Evolutionary conservation across 1,140 invertebrate species (phyloP), one percentile per base, ranked within the genome.

Genomic region (Drosophila chauvacae): DNA sequence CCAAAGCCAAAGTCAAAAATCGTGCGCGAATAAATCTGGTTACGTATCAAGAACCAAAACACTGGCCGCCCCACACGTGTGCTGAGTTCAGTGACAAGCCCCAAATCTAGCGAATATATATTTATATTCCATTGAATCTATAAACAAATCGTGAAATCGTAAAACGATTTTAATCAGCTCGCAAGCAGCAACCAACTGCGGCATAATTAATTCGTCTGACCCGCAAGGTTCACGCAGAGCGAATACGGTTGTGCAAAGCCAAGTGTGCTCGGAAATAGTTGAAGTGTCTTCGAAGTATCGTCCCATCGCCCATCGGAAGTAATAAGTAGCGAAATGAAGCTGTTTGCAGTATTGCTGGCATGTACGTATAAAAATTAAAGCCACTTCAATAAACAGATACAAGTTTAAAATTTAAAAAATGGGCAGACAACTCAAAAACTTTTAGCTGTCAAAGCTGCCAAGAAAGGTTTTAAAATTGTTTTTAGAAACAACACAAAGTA

Each of bases 301-400:
- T 39, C 47, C 66, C 39, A 56, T 16, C 51, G 48, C 37, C 37
- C 37, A 65, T 35, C 61, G 23, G 48, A 62, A 58, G 30, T 57
- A 44, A 72, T 42, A 47, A 57, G 10, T 44, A 78, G 56, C 85
- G 83, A 77, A 81, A 90, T 90, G 85, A 90, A 90, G 78, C 78
- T 90, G 66, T 73, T 90, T 70, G 86, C 85, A 90, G 85, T 90
- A 90, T 90, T 90, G 23, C 53, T 90, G 70, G 79, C 85, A 73
- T 76, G 85, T 90, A 80, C 23, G 85, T 90, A 90, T 6, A 13
- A 7, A 30, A 20, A 42, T 42, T 26, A 18, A 10, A 35, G 28
- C 13, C 41, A 33, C 11, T 41, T n/a, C 0, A 35, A n/a, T 18
- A 9, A 41, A 47, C n/a, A 11, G 11, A 56, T 20, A 41, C 2